A percentile compares a stretch with the other conserved stretches of the same genome.
phyloP scores from a whole-genome alignment of 2,113 vertebrate genomes.

The Lophochroa leadbeateri region DNA sequence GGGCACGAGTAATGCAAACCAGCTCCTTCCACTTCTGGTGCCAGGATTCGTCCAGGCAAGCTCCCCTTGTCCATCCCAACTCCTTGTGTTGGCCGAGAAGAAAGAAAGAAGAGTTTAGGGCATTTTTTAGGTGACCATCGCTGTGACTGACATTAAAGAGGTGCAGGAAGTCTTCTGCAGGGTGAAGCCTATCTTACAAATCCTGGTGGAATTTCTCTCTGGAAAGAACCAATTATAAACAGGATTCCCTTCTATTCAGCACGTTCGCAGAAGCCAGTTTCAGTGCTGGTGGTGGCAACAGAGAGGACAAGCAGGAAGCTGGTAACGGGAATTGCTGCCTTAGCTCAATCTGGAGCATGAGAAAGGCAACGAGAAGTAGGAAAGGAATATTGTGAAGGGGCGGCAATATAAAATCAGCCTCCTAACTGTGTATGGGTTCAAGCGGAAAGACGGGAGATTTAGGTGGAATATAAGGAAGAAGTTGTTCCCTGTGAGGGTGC shows the following conservation, averaged over 20 bases:
- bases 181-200: rapidly evolving
- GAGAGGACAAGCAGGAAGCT: background rate
- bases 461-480: background rate
- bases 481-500: background rate
- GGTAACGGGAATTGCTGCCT: background rate
- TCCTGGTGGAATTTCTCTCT: background rate
- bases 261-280: background rate
- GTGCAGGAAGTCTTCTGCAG: background rate
- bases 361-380: background rate
- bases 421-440: background rate
- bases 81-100: rapidly evolving
- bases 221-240: background rate
- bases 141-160: background rate
- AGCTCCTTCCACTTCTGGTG: background rate
- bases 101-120: background rate
- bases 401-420: background rate
- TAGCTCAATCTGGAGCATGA: background rate
- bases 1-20: background rate
- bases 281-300: background rate
- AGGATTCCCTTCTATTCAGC: background rate
- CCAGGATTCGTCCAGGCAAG: background rate
- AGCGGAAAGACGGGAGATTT: background rate
- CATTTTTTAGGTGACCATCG: background rate
- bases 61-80: rapidly evolving
- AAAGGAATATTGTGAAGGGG: background rate